These are phyloP conservation scores for Scrobipalpa costella DNA, from an alignment of 2,888 invertebrate species.

Conservation along the genomic window DNA sequence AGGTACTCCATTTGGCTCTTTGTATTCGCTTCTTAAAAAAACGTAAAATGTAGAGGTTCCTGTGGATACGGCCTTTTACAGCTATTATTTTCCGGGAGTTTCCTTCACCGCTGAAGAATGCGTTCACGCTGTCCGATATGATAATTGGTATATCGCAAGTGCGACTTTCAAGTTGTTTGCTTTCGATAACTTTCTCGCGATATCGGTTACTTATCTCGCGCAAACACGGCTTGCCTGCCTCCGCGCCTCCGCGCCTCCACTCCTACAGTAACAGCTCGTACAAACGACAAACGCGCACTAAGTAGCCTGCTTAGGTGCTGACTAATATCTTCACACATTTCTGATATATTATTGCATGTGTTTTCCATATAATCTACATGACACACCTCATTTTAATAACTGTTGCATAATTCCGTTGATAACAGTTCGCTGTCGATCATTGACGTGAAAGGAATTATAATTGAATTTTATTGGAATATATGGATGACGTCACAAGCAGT, in stretches of 20 bases:
- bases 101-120: not conserved
- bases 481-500: not conserved
- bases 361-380: not conserved
- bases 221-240: conserved; percentile 51
- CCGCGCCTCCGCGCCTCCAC: not conserved
- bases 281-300: not conserved
- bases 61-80: no score
- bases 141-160: conserved; percentile 23
- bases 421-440: not conserved
- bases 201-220: conserved; percentile 52
- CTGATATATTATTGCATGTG: not conserved
- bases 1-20: not conserved
- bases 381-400: conserved; percentile 1
- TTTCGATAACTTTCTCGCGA: conserved; percentile 73
- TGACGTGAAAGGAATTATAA: not conserved
- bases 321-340: not conserved
- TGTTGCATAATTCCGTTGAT: not conserved
- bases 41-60: not conserved
- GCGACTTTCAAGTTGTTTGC: conserved; percentile 59
- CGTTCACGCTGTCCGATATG: not conserved
- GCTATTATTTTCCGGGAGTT: not conserved
- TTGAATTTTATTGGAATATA: not conserved
- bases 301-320: not conserved
- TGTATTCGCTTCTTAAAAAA: not conserved
- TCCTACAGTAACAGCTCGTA: no score